Conservation (phyloP, 2,888 invertebrate genomes). For the Dryococelus australis region DNA sequence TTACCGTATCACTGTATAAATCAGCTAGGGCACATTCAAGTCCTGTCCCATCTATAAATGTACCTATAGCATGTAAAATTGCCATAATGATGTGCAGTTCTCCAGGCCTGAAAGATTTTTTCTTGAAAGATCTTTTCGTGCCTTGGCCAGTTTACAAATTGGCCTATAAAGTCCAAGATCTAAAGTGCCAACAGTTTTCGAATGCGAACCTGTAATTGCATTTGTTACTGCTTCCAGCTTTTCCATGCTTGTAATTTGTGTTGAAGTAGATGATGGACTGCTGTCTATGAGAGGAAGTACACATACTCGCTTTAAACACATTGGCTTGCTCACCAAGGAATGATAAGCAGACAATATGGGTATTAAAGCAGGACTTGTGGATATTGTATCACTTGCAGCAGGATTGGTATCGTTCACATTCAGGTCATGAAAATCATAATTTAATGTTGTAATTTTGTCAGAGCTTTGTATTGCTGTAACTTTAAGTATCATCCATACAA, state of each 20-base stretch:
- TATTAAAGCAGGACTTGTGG: no score
- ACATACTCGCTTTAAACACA: not conserved
- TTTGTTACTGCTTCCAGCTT: not conserved
- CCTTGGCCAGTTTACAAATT: constrained; percentile 18
- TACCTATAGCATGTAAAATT: constrained; percentile 24
- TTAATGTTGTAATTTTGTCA: not conserved
- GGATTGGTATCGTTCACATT: not conserved
- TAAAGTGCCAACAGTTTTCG: constrained; percentile 24
- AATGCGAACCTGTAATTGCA: not conserved
- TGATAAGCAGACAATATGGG: constrained; percentile 33
- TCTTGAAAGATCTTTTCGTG: not conserved
- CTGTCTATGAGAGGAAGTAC: constrained; percentile 29
- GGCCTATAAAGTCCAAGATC: constrained; percentile 30
- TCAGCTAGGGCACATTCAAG: constrained; percentile 22
- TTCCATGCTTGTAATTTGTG: not conserved
- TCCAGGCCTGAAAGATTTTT: not conserved
- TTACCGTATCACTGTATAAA: not conserved
- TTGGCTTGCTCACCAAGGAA: constrained; percentile 22
- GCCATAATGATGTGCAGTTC: not conserved
- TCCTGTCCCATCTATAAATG: constrained; percentile 27
- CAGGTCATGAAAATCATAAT: not conserved
- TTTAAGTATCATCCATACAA: not conserved
- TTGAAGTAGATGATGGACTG: not conserved
- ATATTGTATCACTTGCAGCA: not conserved
- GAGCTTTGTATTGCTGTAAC: not conserved